Conservation (phyloP, 2,797 vertebrate genomes). For the Spea hammondii region DNA sequence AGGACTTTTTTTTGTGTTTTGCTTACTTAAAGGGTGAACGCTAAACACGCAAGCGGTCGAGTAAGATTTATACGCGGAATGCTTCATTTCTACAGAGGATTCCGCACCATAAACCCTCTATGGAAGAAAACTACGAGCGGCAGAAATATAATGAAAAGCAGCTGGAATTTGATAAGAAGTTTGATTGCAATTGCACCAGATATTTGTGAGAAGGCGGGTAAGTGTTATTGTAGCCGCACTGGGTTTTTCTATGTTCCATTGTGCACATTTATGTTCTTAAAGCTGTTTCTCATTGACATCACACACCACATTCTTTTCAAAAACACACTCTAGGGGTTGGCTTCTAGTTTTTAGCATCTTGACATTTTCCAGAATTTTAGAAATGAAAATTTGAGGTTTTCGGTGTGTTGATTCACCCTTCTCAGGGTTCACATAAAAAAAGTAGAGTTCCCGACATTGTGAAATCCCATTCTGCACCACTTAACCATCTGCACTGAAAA, state of each 20-base stretch:
- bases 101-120: background rate
- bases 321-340: background rate
- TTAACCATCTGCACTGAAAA: no score
- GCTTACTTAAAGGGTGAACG: no score
- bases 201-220: background rate
- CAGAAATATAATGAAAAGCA: conserved; percentile 3
- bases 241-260: background rate
- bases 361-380: conserved; percentile 28
- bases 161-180: background rate
- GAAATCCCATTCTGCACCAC: conserved; percentile 14
- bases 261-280: conserved; percentile 12
- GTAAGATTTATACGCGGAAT: background rate
- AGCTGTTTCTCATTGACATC: background rate
- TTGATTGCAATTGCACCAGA: no score
- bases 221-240: conserved; percentile 5
- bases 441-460: conserved; percentile 10
- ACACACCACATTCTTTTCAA: background rate
- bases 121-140: background rate
- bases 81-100: background rate
- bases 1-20: no score
- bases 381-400: conserved; percentile 24
- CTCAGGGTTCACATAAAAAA: background rate
- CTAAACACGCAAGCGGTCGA: background rate
- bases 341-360: conserved; percentile 1
- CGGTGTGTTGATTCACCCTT: conserved; percentile 12